A percentile compares a stretch with the other conserved stretches of the same genome.
Conservation (phyloP, 2,888 invertebrate species). For the Cataglyphis cursor region DNA sequence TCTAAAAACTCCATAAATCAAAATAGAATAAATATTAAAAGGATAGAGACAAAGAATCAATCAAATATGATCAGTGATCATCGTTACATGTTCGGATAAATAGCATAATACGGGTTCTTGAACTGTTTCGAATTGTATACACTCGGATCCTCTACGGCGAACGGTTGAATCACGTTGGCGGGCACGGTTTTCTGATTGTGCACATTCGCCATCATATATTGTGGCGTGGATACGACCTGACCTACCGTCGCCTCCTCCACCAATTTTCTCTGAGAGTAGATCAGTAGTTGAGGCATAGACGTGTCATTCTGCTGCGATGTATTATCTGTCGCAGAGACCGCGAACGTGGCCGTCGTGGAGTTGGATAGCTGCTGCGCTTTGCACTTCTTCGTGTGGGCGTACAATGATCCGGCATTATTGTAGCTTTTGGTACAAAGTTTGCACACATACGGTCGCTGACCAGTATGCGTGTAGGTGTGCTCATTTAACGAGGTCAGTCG, state of each 20-base stretch:
- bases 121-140: constrained; percentile 81
- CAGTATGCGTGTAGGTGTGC: constrained; percentile 84
- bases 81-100: constrained; percentile 83
- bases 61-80: neutral
- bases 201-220: constrained; percentile 81
- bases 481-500: constrained; percentile 84
- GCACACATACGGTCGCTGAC: constrained; percentile 84
- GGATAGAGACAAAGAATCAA: neutral
- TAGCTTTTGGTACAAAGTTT: constrained; percentile 84
- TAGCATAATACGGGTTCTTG: constrained; percentile 81
- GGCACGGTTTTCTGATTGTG: constrained; percentile 78
- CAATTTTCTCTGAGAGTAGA: constrained; percentile 81
- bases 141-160: constrained; percentile 79
- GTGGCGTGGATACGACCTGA: constrained; percentile 72
- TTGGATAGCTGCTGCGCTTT: constrained; percentile 79
- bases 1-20: neutral
- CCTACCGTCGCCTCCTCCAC: constrained; percentile 73
- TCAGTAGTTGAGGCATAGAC: constrained; percentile 72
- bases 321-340: constrained; percentile 69
- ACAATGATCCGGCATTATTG: constrained; percentile 82
- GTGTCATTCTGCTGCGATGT: constrained; percentile 62
- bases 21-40: neutral
- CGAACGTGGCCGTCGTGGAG: constrained; percentile 59
- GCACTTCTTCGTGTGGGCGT: constrained; percentile 85
- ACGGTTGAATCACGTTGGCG: constrained; percentile 79